phyloP scores from a whole-genome alignment of 1,140 invertebrate genomes.

The Megalopta genalis region DNA sequence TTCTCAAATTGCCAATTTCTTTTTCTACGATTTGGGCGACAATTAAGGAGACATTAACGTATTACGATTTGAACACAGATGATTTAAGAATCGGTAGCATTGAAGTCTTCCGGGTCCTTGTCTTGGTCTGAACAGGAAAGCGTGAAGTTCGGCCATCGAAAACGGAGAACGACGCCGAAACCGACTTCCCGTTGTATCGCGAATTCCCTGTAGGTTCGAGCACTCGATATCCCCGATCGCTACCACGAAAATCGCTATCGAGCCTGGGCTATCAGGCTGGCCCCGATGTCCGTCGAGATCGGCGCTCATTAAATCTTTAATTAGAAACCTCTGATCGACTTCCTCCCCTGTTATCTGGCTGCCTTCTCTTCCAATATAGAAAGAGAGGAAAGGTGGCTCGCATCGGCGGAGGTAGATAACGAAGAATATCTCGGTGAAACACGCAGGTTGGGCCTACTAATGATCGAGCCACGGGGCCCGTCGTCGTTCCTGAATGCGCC shows the following conservation, averaged over 20 bases:
- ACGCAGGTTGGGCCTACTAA: slow-evolving; percentile 26
- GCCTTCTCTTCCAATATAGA: not conserved
- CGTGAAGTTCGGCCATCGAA: not conserved
- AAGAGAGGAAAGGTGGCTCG: not conserved
- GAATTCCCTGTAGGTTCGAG: slow-evolving; percentile 9
- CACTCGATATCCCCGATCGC: slow-evolving; percentile 5
- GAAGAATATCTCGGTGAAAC: slow-evolving; percentile 17
- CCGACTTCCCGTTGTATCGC: not conserved
- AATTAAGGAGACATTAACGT: too few species aligned
- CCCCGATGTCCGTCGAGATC: not conserved
- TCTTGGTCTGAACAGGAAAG: not conserved
- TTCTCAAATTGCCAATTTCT: too few species aligned
- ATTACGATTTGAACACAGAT: too few species aligned
- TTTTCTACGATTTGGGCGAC: too few species aligned
- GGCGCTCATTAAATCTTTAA: slow-evolving; percentile 35
- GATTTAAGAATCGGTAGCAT: too few species aligned
- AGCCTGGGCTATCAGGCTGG: slow-evolving; percentile 15
- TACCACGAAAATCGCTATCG: slow-evolving; percentile 27
- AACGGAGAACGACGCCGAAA: not conserved
- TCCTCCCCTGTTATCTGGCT: not conserved
- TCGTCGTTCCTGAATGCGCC: slow-evolving; percentile 1
- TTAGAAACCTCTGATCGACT: slow-evolving; percentile 43
- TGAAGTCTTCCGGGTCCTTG: not conserved
- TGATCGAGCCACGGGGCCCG: slow-evolving; percentile 37
- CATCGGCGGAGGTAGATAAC: slow-evolving; percentile 23